Percentiles rank a stretch among this genome's conserved stretches.
Evolutionary conservation across 2,797 vertebrate genomes (phyloP).

Genomic region (Ceryle rudis): DNA sequence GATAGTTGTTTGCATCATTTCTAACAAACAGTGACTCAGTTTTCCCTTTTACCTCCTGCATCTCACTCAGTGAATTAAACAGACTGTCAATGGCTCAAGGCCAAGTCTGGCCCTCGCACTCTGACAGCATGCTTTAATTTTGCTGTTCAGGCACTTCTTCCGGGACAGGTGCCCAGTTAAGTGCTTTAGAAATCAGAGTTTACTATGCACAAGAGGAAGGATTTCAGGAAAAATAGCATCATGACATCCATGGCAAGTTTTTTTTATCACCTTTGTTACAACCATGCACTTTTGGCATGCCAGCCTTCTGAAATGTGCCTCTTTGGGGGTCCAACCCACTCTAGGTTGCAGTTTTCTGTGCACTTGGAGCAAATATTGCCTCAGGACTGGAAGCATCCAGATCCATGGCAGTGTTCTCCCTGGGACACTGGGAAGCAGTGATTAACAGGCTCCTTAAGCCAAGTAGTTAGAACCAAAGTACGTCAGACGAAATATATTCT

Average conservation of each 20-base stretch:
- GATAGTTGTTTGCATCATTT: background rate
- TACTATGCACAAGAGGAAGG: background rate
- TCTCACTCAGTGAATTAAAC: slow-evolving; percentile 21
- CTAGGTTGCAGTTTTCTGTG: background rate
- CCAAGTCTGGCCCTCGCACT: slow-evolving; percentile 24
- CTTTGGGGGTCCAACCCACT: background rate
- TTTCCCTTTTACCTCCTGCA: slow-evolving; percentile 1
- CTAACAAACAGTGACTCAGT: slow-evolving; percentile 21
- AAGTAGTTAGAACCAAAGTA: background rate
- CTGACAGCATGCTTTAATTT: slow-evolving; percentile 38
- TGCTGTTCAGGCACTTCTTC: slow-evolving; percentile 50
- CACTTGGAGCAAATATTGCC: background rate
- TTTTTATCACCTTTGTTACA: background rate
- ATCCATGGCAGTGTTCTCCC: background rate
- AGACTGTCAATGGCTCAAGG: slow-evolving; percentile 21
- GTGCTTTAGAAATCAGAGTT: slow-evolving; percentile 36
- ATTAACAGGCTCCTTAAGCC: background rate
- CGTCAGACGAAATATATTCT: background rate
- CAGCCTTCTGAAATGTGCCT: background rate
- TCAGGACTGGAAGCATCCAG: background rate
- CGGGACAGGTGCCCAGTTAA: slow-evolving; percentile 45
- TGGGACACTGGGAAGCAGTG: background rate
- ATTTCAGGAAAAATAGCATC: slow-evolving; percentile 29
- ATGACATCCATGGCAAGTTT: background rate
- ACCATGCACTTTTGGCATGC: background rate